A percentile compares a stretch with the other conserved stretches of the same genome.
Evolutionary conservation across 2,888 invertebrate genomes (phyloP).

Genomic region (Lingula anatina): DNA sequence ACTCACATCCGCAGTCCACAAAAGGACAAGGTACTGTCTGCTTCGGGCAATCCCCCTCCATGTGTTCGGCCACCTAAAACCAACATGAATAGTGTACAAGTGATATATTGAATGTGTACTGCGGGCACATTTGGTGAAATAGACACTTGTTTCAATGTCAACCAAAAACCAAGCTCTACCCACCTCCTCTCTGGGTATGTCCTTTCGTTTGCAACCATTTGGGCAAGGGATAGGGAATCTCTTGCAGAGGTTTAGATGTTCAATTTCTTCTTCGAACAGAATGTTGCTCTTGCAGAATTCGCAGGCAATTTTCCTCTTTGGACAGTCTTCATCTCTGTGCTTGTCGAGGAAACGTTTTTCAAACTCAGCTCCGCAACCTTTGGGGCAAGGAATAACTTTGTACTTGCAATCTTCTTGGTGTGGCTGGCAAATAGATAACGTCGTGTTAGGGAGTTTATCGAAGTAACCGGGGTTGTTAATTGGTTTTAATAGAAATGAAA

Average conservation of each 20-base stretch:
- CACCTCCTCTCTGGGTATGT: conserved; percentile 26
- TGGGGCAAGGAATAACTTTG: conserved; percentile 21
- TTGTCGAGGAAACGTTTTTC: conserved; percentile 18
- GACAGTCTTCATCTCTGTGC: conserved; percentile 30
- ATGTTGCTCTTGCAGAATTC: conserved; percentile 25
- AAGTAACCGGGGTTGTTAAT: not conserved
- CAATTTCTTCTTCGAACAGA: conserved; percentile 18
- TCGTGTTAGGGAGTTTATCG: not conserved
- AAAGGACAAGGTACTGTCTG: conserved; percentile 32
- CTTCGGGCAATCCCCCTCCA: conserved; percentile 27
- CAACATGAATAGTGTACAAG: too few species aligned
- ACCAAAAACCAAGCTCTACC: too few species aligned
- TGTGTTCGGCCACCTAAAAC: conserved; percentile 22
- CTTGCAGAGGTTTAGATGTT: conserved; percentile 25
- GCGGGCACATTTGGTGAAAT: too few species aligned
- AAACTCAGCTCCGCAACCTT: conserved; percentile 24
- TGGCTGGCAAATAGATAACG: conserved; percentile 35
- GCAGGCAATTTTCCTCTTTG: conserved; percentile 24
- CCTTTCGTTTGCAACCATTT: conserved; percentile 27
- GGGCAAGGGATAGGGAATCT: conserved; percentile 32
- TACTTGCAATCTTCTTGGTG: conserved; percentile 29
- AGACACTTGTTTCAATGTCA: too few species aligned
- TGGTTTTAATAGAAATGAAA: too few species aligned
- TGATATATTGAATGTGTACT: too few species aligned
- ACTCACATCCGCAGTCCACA: conserved; percentile 26